Base-by-base conservation (phyloP, 2,888 invertebrate species). In the Epirrhoe alternata region DNA sequence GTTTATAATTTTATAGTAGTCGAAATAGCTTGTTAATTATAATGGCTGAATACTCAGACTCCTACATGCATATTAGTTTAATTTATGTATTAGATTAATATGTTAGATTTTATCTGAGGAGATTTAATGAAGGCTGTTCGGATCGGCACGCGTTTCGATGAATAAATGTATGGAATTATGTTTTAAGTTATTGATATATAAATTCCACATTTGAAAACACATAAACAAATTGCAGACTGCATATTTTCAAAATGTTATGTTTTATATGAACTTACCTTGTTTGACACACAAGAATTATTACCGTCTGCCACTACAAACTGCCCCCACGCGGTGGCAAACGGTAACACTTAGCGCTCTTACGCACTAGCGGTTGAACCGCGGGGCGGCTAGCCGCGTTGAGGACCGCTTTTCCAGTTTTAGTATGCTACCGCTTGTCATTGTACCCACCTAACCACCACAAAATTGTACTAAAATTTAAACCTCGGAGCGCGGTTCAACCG, bases 11-110 rank as follows among this genome's bases (percentile, higher is more conserved):
- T 69, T 70, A 68, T 68, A 68, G 64, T 67, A 72, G 68, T 69
- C 57, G 57, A 71, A 79, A 77, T 77, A 68, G 69, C 77, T 70
- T 57, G 62, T 72, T 83, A 83, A 82, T 82, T 79, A 81, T 74
- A 75, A 78, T 76, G 74, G 76, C 70, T 66, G 76, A 76, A 74
- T 73, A 78, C 75, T 74, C 73, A 65, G 72, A 76, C 77, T 75
- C 75, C 73, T 77, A 79, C 82, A 74, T 77, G 75, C 71, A 77
- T 80, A 77, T 78, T 80, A 79, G 68, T 68, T 74, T 79, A 80
- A 80, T 80, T 81, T 83, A 82, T 83, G 74, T 77, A 78, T 75
- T 72, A 76, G 71, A 81, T 81, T 79, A 80, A 80, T 80, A 79
- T 76, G 77, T 81, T 60, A 77, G 84, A 84, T 83, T 57, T 76